Evolutionary conservation across 2,888 invertebrate species (phyloP).

Genomic region (Macrophya alboannulata): DNA sequence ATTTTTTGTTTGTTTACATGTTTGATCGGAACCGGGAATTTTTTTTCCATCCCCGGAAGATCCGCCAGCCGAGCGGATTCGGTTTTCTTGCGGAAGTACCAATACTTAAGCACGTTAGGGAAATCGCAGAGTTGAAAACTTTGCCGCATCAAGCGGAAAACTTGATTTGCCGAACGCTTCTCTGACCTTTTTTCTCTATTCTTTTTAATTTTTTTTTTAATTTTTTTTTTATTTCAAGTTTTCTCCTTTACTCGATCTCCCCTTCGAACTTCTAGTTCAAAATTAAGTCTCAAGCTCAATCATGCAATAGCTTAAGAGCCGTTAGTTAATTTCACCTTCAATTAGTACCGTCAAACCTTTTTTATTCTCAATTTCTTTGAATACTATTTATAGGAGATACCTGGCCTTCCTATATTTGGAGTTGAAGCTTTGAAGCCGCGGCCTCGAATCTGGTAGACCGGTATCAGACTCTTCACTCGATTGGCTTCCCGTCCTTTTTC

Average conservation of each 20-base stretch:
- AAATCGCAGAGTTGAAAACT: constrained; percentile 36
- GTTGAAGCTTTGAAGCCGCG: constrained; percentile 35
- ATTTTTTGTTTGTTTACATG: constrained; percentile 55
- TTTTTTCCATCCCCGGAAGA: constrained; percentile 42
- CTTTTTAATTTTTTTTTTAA: background rate
- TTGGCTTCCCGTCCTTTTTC: constrained; percentile 2
- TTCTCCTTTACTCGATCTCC: background rate
- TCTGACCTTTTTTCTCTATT: constrained; percentile 14
- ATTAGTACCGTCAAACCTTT: constrained; percentile 32
- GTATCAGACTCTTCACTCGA: constrained; percentile 51
- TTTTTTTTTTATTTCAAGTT: background rate
- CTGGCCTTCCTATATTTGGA: constrained; percentile 30
- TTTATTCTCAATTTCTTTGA: constrained; percentile 14
- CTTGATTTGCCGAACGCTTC: constrained; percentile 40
- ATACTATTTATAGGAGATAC: constrained; percentile 1
- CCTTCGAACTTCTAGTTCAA: background rate
- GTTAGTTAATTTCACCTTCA: background rate
- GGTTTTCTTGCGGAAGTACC: constrained; percentile 30
- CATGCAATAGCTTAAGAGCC: constrained; percentile 16
- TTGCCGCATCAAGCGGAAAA: constrained; percentile 14
- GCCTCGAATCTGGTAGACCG: constrained; percentile 43
- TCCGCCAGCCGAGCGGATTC: constrained; percentile 33
- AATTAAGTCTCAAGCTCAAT: background rate
- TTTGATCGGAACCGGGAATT: constrained; percentile 45
- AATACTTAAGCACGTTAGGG: constrained; percentile 36